A percentile compares a stretch with the other conserved stretches of the same genome.
Conservation (phyloP, 2,113 vertebrate genomes). For the Haemorhous mexicanus region DNA sequence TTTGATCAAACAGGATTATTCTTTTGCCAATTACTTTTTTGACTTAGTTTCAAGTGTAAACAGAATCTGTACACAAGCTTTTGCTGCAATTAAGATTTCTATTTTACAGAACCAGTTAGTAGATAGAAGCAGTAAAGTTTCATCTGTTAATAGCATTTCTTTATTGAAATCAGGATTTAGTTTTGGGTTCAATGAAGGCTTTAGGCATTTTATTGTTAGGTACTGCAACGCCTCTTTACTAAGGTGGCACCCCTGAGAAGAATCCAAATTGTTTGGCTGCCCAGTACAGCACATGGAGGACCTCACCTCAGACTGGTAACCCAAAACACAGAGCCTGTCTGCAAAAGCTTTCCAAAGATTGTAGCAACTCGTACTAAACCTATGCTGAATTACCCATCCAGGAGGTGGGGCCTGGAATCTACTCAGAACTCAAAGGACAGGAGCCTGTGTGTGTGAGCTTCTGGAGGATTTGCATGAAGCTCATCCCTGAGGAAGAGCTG, state of each 20-base stretch:
- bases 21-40: constrained; percentile 11
- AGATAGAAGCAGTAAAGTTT: neutral
- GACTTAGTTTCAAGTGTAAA: constrained; percentile 5
- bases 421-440: neutral
- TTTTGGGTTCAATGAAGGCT: neutral
- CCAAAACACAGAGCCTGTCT: neutral
- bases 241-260: neutral
- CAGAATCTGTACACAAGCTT: neutral
- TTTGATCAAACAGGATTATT: neutral
- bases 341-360: neutral
- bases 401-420: neutral
- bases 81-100: neutral
- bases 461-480: neutral
- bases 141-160: neutral
- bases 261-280: neutral
- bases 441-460: neutral
- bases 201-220: neutral
- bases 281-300: neutral
- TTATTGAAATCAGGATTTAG: neutral
- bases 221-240: neutral
- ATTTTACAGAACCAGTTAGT: neutral
- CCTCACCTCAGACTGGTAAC: neutral
- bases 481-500: neutral
- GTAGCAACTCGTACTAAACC: neutral
- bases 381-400: neutral